Evolutionary conservation across 2,888 invertebrate species (phyloP).

Genomic region (Pachliopta kotzebuea): DNA sequence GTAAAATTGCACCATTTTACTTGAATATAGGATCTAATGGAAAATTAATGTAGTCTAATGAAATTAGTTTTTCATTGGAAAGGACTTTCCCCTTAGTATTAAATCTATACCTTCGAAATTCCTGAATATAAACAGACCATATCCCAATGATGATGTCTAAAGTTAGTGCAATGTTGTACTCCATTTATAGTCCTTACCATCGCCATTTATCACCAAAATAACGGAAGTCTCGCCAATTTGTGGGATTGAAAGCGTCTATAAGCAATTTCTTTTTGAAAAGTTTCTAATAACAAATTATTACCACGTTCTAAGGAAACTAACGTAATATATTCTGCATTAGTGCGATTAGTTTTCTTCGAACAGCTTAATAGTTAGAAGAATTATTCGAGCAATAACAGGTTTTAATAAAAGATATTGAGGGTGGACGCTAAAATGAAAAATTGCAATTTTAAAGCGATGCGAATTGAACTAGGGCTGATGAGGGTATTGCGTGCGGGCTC

Average conservation of each 20-base stretch:
- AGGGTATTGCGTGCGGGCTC: slow-evolving; percentile 30
- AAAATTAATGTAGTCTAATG: too few species aligned
- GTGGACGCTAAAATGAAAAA: slow-evolving; percentile 19
- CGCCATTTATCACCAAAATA: too few species aligned
- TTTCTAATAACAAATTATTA: neutral
- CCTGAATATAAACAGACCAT: too few species aligned
- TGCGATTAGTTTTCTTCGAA: slow-evolving; percentile 14
- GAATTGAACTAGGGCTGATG: slow-evolving; percentile 32
- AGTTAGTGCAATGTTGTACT: too few species aligned
- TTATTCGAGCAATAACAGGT: slow-evolving; percentile 12
- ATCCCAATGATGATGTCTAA: too few species aligned
- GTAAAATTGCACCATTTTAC: too few species aligned
- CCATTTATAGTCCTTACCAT: too few species aligned
- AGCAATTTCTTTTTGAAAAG: neutral
- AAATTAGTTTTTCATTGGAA: too few species aligned
- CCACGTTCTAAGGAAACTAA: neutral
- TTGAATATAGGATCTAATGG: too few species aligned
- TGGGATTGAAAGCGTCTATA: neutral
- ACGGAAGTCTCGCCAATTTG: too few species aligned
- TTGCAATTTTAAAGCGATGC: slow-evolving; percentile 32
- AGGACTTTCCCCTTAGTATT: too few species aligned
- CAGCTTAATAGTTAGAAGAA: slow-evolving; percentile 11
- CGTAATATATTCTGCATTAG: neutral
- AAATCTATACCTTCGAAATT: too few species aligned
- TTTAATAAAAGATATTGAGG: slow-evolving; percentile 15